Evolutionary conservation across 64 coral and sea anemone species (phyloP).

Genomic region (Orbicella faveolata): DNA sequence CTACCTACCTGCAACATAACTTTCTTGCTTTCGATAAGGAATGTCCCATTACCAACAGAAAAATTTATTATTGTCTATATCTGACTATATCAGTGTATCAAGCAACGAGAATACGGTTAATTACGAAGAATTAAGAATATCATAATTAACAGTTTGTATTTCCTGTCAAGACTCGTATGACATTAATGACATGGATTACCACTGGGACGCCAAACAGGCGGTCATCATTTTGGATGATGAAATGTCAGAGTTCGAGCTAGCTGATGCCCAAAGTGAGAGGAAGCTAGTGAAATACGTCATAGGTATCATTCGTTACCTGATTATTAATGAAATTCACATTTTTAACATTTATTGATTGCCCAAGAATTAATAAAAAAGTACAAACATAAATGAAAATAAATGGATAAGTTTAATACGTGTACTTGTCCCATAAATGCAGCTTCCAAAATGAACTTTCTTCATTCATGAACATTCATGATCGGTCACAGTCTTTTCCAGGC

Average conservation of each 20-base stretch:
- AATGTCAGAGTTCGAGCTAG: conserved; percentile 89
- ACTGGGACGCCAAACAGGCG: conserved; percentile 75
- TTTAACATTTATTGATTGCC: not conserved
- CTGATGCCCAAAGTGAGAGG: conserved; percentile 60
- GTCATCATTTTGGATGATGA: conserved; percentile 86
- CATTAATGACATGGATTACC: conserved; percentile 82
- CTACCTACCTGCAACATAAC: too few relatives aligned
- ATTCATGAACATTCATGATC: too few relatives aligned
- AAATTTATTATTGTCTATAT: too few relatives aligned
- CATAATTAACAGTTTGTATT: not conserved
- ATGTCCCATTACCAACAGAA: too few relatives aligned
- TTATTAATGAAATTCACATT: not conserved
- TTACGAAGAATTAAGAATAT: too few relatives aligned
- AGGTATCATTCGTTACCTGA: conserved; percentile 35
- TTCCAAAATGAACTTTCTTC: too few relatives aligned
- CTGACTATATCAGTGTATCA: too few relatives aligned
- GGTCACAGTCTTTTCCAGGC: too few relatives aligned
- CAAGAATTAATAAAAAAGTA: not conserved
- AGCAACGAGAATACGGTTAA: too few relatives aligned
- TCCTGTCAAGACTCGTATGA: conserved; percentile 71
- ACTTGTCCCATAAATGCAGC: too few relatives aligned
- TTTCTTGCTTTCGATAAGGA: too few relatives aligned
- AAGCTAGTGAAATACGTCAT: conserved; percentile 86
- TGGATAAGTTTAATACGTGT: not conserved
- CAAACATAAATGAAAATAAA: not conserved